phyloP scores from a whole-genome alignment of 2,888 invertebrate species.

The Pachliopta kotzebuea region DNA sequence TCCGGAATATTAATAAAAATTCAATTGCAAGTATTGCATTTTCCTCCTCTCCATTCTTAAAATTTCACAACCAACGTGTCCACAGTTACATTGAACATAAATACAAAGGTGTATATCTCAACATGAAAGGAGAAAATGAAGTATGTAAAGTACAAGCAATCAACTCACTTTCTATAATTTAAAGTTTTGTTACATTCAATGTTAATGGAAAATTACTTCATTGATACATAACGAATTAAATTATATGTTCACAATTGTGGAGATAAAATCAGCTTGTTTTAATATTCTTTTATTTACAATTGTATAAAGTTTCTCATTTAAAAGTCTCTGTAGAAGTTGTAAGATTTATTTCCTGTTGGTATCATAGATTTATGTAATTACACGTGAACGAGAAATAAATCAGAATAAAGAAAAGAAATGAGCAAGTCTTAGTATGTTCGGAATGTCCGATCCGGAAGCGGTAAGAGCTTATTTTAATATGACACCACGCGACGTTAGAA shows the following conservation, averaged over 20 bases:
- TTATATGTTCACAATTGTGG: neutral
- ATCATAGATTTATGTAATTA: conserved; percentile 17
- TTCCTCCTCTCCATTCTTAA: conserved; percentile 24
- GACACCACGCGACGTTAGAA: conserved; percentile 7
- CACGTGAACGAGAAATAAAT: conserved; percentile 20
- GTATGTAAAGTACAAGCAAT: neutral
- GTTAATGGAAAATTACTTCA: neutral
- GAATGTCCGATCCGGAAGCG: conserved; percentile 58
- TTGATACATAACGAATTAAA: neutral
- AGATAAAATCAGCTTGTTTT: neutral
- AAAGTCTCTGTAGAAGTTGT: conserved; percentile 5
- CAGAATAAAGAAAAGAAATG: conserved; percentile 8
- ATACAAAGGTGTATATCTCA: neutral
- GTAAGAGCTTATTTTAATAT: conserved; percentile 29
- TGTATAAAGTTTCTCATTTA: conserved; percentile 18
- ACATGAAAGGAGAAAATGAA: neutral
- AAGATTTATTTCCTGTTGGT: conserved; percentile 14
- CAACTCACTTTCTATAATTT: neutral
- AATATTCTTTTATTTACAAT: neutral
- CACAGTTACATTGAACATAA: conserved; percentile 3
- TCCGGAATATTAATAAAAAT: conserved; percentile 37
- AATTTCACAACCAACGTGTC: conserved; percentile 17
- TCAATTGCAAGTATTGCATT: conserved; percentile 31
- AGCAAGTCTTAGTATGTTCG: conserved; percentile 36
- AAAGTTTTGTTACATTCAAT: neutral